Base-by-base conservation (phyloP, 2,113 vertebrate species). In the Callithrix jacchus region DNA sequence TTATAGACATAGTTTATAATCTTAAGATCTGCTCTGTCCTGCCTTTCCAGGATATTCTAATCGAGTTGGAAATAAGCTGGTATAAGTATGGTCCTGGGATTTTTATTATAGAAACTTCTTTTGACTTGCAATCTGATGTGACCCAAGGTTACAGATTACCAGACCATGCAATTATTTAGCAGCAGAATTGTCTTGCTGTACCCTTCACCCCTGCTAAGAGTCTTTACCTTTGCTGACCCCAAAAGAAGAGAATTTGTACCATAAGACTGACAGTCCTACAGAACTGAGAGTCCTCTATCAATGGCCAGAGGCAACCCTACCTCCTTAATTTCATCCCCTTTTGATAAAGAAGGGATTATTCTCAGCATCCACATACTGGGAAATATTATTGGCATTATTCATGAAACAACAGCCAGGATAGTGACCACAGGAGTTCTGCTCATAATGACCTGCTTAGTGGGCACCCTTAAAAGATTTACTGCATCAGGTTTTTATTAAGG, bases 91-190 rank as follows among this genome's bases (percentile, higher is more conserved):
- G 8, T 89, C 7, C 58, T 30, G 37, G 27, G 25, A 52, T 47
- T 96, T 90, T 88, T 76, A 86, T 83, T 76, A 70, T 52, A 92
- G 76, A 97, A 94, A 77, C 11, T 58, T 94, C 47, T 77, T 54
- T 61, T 84, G 45, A 37, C 14, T 74, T 84, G 18, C 40, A 71
- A 3, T 54, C 61, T 84, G 42, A 73, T 83, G 27, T 18, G 71
- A 93, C 37, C 73, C 52, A 74, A 92, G 30, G 8, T 90, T 71
- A 93, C 17, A 1, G 42, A 76, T 61, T 35, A 84, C 30, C 61
- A 84, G 89, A 76, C 42, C 30, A 45, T 17, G 52, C 16, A 89
- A 2, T 49, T 87, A 2, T 89, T 94, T 40, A 73, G 12, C 25
- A 61, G 27, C 58, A 64, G 47, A 87, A 49, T 74, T 77, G 9